Evolutionary conservation across 2,113 vertebrate genomes (phyloP).

Genomic region (Tyto alba): DNA sequence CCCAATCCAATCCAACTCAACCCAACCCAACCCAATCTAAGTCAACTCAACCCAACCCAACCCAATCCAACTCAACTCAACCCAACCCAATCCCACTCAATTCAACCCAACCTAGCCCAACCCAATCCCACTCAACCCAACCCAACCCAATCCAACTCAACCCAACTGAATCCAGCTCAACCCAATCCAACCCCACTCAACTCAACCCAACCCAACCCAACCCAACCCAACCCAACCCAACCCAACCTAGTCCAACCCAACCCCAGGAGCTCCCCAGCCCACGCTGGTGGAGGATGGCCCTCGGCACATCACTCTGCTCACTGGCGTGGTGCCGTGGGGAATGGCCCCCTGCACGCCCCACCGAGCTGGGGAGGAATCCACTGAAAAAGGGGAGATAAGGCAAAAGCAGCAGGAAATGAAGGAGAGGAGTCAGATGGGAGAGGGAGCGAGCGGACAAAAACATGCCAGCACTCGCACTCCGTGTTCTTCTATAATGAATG

Average conservation of each 20-base stretch:
- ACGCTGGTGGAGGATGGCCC: fast-evolving
- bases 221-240: fast-evolving
- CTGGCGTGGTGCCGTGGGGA: fast-evolving
- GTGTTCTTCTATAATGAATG: not conserved
- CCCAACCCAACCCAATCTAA: too few species aligned
- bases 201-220: too few species aligned
- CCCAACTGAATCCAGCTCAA: not conserved
- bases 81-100: too few species aligned
- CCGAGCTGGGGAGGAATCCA: not conserved
- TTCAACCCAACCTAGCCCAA: too few species aligned
- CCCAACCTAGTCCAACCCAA: not conserved
- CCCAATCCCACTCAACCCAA: too few species aligned
- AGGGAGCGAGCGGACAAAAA: not conserved
- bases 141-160: not conserved
- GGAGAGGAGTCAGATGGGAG: not conserved
- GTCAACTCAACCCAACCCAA: too few species aligned
- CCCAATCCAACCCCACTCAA: fast-evolving
- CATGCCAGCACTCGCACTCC: not conserved
- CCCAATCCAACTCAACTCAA: too few species aligned
- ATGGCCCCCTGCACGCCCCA: fast-evolving
- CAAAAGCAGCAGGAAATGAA: not conserved
- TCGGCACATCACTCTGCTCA: fast-evolving
- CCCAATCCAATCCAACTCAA: too few species aligned
- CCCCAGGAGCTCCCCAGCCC: not conserved
- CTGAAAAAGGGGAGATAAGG: not conserved